Percentiles rank a stretch among this genome's conserved stretches.
Conservation (phyloP, 2,888 invertebrate species). For the Sycophila texana region DNA sequence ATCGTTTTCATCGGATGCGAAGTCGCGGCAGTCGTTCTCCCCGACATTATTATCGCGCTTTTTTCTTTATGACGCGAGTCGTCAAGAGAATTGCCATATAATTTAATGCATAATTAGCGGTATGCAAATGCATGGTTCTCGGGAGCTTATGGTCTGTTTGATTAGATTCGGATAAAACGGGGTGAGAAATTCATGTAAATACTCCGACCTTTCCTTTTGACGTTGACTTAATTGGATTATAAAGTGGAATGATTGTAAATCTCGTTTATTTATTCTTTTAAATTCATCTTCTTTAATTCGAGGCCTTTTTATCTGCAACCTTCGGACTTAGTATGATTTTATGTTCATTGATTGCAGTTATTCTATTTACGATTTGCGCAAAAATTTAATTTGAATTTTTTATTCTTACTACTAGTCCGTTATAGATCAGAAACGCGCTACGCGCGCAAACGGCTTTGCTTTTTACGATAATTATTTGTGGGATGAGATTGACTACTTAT, state of each 20-base stretch:
- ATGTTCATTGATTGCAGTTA: too few relatives aligned
- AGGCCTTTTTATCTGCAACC: too few relatives aligned
- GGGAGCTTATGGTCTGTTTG: conserved; percentile 8
- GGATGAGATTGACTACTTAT: too few relatives aligned
- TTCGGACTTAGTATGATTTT: too few relatives aligned
- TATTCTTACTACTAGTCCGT: too few relatives aligned
- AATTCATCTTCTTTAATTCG: too few relatives aligned
- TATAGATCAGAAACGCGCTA: too few relatives aligned
- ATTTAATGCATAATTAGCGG: conserved; percentile 34
- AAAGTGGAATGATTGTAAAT: background rate
- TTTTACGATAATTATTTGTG: too few relatives aligned
- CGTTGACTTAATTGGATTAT: background rate
- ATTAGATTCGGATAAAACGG: conserved; percentile 7
- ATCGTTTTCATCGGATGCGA: background rate
- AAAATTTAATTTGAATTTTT: too few relatives aligned
- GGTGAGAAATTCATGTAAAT: background rate
- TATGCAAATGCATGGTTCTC: conserved; percentile 35
- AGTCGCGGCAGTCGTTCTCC: conserved; percentile 32
- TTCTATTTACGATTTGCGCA: too few relatives aligned
- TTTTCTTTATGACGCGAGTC: conserved; percentile 11
- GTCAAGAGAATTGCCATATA: conserved; percentile 3
- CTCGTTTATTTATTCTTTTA: background rate
- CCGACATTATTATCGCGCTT: conserved; percentile 16
- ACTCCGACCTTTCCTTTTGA: background rate
- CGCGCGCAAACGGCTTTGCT: too few relatives aligned